Evolutionary conservation across 2,888 invertebrate genomes (phyloP).

Genomic region (Polylopha cassiicola): DNA sequence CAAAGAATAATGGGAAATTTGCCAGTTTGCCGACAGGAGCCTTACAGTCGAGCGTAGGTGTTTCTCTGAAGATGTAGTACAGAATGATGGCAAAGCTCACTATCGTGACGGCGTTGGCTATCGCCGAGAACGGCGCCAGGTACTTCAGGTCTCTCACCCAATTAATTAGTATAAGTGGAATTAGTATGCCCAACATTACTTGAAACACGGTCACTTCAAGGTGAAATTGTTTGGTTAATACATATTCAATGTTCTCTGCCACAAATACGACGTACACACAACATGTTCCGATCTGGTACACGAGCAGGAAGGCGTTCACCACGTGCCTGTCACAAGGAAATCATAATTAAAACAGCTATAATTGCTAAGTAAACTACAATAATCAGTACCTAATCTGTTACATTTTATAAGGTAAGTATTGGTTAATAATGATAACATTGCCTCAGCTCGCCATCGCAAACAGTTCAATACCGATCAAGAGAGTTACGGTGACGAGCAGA

Average conservation of each 20-base stretch:
- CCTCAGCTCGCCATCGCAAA: too few relatives aligned
- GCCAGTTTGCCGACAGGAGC: slow-evolving; percentile 79
- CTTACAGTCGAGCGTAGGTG: slow-evolving; percentile 80
- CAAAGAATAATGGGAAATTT: slow-evolving; percentile 94
- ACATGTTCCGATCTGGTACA: slow-evolving; percentile 97
- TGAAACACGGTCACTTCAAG: slow-evolving; percentile 74
- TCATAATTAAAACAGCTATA: not conserved
- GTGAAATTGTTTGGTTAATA: slow-evolving; percentile 74
- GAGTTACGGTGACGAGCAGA: too few relatives aligned
- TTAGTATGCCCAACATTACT: slow-evolving; percentile 83
- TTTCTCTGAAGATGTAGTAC: slow-evolving; percentile 88
- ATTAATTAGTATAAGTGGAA: slow-evolving; percentile 87
- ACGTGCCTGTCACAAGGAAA: slow-evolving; percentile 75
- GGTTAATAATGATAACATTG: slow-evolving; percentile 6
- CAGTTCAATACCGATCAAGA: too few relatives aligned
- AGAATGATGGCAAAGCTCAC: slow-evolving; percentile 90
- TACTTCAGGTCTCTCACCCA: slow-evolving; percentile 90
- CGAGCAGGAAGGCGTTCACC: slow-evolving; percentile 84
- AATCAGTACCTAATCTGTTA: too few relatives aligned
- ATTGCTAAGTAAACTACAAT: slow-evolving; percentile 1
- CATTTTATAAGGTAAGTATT: not conserved
- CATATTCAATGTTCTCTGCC: slow-evolving; percentile 87
- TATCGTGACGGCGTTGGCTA: slow-evolving; percentile 91
- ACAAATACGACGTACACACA: slow-evolving; percentile 98
- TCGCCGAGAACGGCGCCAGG: slow-evolving; percentile 91